A percentile compares a stretch with the other conserved stretches of the same genome.
These are phyloP conservation scores for Camelus dromedarius DNA, from an alignment of 2,113 vertebrate species.

Conservation along the genomic window DNA sequence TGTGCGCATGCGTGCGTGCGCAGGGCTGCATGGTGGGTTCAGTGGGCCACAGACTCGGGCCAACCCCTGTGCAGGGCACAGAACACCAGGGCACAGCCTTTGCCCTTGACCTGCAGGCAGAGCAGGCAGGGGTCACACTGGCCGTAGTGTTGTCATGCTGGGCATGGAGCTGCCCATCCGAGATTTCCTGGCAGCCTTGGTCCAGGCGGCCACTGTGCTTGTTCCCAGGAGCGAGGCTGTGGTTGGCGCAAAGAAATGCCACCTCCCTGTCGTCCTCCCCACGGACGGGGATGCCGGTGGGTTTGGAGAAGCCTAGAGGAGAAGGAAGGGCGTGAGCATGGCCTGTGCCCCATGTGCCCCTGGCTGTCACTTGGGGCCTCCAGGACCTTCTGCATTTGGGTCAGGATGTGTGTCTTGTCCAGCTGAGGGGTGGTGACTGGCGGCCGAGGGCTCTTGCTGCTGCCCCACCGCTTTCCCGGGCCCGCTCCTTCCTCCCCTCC, in stretches of 20 bases:
- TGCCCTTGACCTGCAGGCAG: no score
- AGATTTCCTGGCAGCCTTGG: background rate
- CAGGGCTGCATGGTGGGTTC: background rate
- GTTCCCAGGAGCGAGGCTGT: background rate
- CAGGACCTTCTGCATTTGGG: background rate
- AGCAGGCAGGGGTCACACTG: rapidly evolving
- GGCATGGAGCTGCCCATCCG: background rate
- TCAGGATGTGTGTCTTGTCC: background rate
- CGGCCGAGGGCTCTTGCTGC: background rate
- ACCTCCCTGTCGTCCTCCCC: background rate
- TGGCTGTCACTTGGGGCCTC: rapidly evolving
- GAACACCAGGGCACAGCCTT: background rate
- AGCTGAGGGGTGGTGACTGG: background rate
- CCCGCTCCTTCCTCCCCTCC: background rate
- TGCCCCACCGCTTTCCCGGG: no score
- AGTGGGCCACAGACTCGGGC: background rate
- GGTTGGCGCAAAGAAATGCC: background rate
- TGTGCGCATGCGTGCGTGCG: no score
- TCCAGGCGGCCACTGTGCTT: no score
- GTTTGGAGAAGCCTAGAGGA: background rate
- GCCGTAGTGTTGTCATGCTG: no score
- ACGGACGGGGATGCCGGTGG: background rate
- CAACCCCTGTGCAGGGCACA: background rate
- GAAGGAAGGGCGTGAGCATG: no score
- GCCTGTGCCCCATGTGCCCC: rapidly evolving